Conservation (phyloP, 2,888 invertebrate species). For the Tipula lateralis region DNA sequence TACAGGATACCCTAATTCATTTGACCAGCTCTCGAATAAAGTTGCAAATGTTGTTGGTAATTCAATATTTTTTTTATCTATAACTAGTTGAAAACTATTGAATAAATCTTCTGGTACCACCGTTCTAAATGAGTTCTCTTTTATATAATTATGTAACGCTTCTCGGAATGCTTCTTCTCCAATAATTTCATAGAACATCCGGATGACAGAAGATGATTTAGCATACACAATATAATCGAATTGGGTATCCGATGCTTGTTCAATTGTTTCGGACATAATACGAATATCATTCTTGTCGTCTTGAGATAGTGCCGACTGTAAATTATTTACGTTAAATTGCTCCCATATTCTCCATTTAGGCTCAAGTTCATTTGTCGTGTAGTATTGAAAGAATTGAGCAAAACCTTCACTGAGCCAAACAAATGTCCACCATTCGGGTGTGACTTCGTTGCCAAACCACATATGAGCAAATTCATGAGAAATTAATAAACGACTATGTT, state of each 20-base stretch:
- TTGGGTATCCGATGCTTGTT: neutral
- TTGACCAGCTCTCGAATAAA: slow-evolving; percentile 68
- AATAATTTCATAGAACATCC: slow-evolving; percentile 55
- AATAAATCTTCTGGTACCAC: slow-evolving; percentile 48
- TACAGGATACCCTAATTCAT: slow-evolving; percentile 71
- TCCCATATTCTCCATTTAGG: slow-evolving; percentile 54
- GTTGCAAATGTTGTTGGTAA: slow-evolving; percentile 52
- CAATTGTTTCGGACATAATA: neutral
- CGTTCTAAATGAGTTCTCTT: slow-evolving; percentile 43
- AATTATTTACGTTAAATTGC: slow-evolving; percentile 51
- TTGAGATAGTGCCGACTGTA: slow-evolving; percentile 50
- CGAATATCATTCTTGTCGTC: slow-evolving; percentile 40
- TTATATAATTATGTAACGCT: slow-evolving; percentile 52
- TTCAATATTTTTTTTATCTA: slow-evolving; percentile 40
- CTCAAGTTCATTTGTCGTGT: slow-evolving; percentile 52
- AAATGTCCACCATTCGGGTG: slow-evolving; percentile 59
- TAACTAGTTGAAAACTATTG: slow-evolving; percentile 40
- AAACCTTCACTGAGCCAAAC: slow-evolving; percentile 65
- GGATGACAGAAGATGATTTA: slow-evolving; percentile 53
- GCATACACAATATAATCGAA: slow-evolving; percentile 30
- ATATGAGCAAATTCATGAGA: slow-evolving; percentile 57
- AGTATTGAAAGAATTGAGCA: slow-evolving; percentile 63
- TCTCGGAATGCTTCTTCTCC: slow-evolving; percentile 53
- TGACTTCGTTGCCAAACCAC: slow-evolving; percentile 68
- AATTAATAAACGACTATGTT: slow-evolving; percentile 51